Conservation (phyloP, 2,888 invertebrate species). For the Drosophila neoperkinsi region DNA sequence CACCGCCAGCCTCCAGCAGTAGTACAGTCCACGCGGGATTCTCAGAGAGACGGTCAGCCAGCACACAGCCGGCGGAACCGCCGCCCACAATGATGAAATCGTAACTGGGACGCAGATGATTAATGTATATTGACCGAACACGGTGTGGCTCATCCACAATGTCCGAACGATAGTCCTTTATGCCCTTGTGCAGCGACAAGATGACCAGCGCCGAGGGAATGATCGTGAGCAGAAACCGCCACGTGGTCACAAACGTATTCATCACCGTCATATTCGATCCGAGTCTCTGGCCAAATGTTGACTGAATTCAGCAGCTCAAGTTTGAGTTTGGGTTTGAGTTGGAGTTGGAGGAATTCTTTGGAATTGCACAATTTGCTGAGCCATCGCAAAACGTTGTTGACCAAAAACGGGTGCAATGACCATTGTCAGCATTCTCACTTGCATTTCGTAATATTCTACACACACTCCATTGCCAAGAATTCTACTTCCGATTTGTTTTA, state of each 20-base stretch:
- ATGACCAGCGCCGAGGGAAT: constrained; percentile 89
- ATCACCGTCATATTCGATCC: constrained; percentile 51
- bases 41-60: constrained; percentile 92
- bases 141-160: constrained; percentile 89
- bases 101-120: constrained; percentile 87
- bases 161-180: constrained; percentile 89
- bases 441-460: neutral
- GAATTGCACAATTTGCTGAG: constrained; percentile 14
- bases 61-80: constrained; percentile 92
- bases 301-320: neutral
- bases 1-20: constrained; percentile 92
- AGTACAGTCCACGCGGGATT: constrained; percentile 90
- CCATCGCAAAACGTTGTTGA: constrained; percentile 5
- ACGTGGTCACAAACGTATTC: constrained; percentile 86
- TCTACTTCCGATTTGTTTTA: no score
- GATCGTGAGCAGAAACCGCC: constrained; percentile 88
- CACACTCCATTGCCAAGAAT: neutral
- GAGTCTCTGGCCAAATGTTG: neutral
- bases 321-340: neutral
- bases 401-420: constrained; percentile 38
- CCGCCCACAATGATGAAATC: constrained; percentile 93
- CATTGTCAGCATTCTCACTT: constrained; percentile 4
- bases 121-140: constrained; percentile 86
- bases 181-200: constrained; percentile 88
- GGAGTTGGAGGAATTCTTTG: neutral